These are phyloP conservation scores for Brachymystax lenok DNA, from an alignment of 2,797 vertebrate species.

Conservation along the genomic window DNA sequence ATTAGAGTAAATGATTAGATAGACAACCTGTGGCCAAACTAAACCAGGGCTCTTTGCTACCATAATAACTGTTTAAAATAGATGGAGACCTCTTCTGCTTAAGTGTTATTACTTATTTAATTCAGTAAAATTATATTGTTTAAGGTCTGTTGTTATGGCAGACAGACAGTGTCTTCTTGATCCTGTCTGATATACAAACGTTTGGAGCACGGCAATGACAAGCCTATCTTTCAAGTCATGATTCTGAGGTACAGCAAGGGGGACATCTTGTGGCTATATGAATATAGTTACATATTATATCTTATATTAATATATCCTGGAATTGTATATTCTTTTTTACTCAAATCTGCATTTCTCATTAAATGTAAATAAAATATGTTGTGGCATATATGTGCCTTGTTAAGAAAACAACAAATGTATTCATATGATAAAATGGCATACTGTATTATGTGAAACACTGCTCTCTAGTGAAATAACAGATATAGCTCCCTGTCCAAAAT, in stretches of 20 bases:
- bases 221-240: background rate
- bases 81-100: conserved; percentile 29
- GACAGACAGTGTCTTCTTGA: background rate
- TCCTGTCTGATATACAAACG: background rate
- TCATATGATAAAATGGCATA: background rate
- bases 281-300: background rate
- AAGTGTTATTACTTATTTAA: conserved; percentile 25
- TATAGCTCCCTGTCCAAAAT: conserved; percentile 5
- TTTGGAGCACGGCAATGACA: background rate
- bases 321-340: background rate
- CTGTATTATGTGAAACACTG: conserved; percentile 37
- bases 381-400: background rate
- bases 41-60: conserved; percentile 45
- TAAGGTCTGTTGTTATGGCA: too few relatives aligned
- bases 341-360: background rate
- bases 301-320: background rate
- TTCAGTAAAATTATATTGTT: background rate
- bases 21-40: conserved; percentile 17
- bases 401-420: background rate
- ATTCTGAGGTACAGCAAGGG: background rate
- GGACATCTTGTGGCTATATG: conserved; percentile 41
- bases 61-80: conserved; percentile 49
- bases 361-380: background rate
- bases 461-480: conserved; percentile 42
- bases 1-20: conserved; percentile 62